Conservation (phyloP, 1,140 invertebrate species). For the Globodera rostochiensis region DNA sequence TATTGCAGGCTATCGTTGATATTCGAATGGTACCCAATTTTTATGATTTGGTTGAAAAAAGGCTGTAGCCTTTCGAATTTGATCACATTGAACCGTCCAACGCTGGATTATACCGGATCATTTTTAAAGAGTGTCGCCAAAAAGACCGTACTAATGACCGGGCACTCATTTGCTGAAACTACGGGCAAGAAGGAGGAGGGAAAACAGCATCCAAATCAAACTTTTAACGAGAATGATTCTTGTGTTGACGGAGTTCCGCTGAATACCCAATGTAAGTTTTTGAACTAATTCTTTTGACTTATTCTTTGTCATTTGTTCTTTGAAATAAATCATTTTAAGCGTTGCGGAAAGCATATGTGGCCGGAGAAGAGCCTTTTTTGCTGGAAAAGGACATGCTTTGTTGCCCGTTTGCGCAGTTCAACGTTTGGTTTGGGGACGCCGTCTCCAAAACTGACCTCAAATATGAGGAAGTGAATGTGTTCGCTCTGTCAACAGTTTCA, state of each 20-base stretch:
- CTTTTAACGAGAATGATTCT: neutral
- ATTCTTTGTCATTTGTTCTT: too few species aligned
- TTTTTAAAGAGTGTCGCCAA: too few species aligned
- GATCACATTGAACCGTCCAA: too few species aligned
- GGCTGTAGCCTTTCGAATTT: too few species aligned
- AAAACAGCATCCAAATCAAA: neutral
- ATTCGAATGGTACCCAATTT: too few species aligned
- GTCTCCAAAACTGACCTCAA: slow-evolving; percentile 27
- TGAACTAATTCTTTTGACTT: neutral
- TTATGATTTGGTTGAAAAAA: too few species aligned
- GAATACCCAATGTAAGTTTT: slow-evolving; percentile 21
- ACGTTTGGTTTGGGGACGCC: slow-evolving; percentile 51
- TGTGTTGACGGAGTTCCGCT: slow-evolving; percentile 2
- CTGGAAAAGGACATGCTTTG: slow-evolving; percentile 38
- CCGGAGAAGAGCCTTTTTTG: slow-evolving; percentile 47
- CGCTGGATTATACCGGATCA: too few species aligned
- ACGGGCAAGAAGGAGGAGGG: neutral
- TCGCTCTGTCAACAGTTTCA: slow-evolving; percentile 43
- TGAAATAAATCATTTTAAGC: slow-evolving; percentile 28
- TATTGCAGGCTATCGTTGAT: too few species aligned
- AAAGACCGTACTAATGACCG: too few species aligned
- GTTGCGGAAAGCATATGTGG: slow-evolving; percentile 42
- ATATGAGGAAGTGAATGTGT: slow-evolving; percentile 52
- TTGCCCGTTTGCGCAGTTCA: slow-evolving; percentile 50
- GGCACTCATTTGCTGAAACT: neutral